Evolutionary conservation across 2,888 invertebrate genomes (phyloP).

Genomic region (Cacoxenus indagator): DNA sequence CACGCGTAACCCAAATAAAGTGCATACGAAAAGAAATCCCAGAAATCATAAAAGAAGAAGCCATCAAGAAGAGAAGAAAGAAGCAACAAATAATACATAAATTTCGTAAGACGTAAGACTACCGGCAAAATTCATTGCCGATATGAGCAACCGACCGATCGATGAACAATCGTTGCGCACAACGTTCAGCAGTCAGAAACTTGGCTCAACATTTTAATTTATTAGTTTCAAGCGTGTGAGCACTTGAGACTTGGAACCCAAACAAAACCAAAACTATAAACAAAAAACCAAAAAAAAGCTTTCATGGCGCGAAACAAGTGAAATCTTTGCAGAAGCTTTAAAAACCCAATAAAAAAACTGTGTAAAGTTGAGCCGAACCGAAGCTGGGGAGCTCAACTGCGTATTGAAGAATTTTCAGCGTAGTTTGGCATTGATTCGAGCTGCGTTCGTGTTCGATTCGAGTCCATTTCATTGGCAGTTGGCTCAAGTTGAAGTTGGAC

Average conservation of each 20-base stretch:
- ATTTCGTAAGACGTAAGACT: slow-evolving; percentile 2
- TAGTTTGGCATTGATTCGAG: neutral
- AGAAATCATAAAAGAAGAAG: neutral
- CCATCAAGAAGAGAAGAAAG: neutral
- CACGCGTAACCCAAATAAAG: slow-evolving; percentile 4
- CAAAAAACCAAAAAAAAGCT: neutral
- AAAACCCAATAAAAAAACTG: no score
- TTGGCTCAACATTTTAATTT: neutral
- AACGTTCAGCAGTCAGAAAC: no score
- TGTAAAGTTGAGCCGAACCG: no score
- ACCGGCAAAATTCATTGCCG: slow-evolving; percentile 15
- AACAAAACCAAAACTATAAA: neutral
- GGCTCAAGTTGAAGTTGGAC: no score
- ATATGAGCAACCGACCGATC: neutral
- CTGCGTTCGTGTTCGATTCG: neutral
- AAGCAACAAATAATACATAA: neutral
- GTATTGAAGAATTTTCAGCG: slow-evolving; percentile 3
- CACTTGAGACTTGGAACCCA: neutral
- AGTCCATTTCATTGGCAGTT: neutral
- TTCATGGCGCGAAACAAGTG: neutral
- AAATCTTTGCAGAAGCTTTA: no score
- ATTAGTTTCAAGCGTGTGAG: neutral
- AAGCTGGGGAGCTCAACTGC: no score
- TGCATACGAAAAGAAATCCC: neutral
- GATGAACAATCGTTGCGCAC: neutral